These are phyloP conservation scores for Dicrurus megarhynchus DNA, from an alignment of 2,113 vertebrate species.

Conservation along the genomic window DNA sequence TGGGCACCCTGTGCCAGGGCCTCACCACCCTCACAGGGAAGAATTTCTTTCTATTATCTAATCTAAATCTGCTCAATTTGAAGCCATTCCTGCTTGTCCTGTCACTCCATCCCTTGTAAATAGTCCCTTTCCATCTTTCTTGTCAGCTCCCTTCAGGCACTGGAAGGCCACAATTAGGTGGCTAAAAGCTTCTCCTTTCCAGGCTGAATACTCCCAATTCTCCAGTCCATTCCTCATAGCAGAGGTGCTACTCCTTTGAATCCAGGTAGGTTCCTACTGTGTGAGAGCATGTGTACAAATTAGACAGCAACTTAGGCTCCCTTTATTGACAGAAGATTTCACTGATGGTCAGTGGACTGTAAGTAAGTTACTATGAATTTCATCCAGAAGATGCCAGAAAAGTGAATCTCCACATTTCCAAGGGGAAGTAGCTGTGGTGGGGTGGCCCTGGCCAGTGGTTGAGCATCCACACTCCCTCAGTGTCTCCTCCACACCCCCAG, in stretches of 20 bases:
- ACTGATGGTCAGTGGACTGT: neutral
- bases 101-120: neutral
- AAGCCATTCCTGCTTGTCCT: neutral
- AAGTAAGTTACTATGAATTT: neutral
- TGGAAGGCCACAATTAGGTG: neutral
- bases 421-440: neutral
- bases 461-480: neutral
- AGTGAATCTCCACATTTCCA: neutral
- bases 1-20: neutral
- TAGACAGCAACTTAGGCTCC: neutral
- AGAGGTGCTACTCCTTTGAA: neutral
- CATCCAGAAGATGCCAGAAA: neutral
- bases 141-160: neutral
- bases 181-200: neutral
- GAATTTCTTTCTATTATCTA: neutral
- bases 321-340: neutral
- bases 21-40: neutral
- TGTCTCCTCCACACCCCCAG: accelerated
- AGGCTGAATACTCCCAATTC: neutral
- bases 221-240: neutral
- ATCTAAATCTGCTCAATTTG: neutral
- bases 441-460: neutral
- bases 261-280: neutral
- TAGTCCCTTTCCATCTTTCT: neutral
- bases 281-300: neutral